Base-by-base conservation (phyloP, 2,113 vertebrate genomes). In the Etheostoma spectabile region DNA sequence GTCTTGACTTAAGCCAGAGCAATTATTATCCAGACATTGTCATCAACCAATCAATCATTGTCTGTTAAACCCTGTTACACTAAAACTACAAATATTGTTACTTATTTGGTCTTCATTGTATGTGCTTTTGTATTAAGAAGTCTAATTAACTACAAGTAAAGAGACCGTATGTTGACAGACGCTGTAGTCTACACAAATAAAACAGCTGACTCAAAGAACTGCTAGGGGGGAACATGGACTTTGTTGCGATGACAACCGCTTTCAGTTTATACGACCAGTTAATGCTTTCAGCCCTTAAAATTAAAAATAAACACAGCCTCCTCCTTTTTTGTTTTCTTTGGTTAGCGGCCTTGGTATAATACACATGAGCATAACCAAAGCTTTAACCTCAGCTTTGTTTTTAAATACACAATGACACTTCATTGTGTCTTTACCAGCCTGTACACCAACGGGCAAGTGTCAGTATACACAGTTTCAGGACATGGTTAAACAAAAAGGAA, bases 181-280 rank as follows among this genome's bases (percentile, higher is more conserved):
- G 0, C 46, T 1, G 19, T 11, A 7, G 4, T 5, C 14, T 21
- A 38, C 18, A 55, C 18, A 22, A 52, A 73, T 42, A 11, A 62
- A 79, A 64, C 49, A 68, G n/a, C 60, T 46, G 60, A 33, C 46
- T 61, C 18, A 69, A 3, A 2, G 15, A 66, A 71, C 18, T 12
- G 71, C 19, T 27, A 38, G 8, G 3, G n/a, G 15, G 16, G 11
- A 59, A 27, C 59, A 16, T 5, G 2, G 63, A 82, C 69, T 53
- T 18, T 18, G 46, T 45, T 87, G 67, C 15, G 42, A 75, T 1
- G 30, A 69, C 67, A 85, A 63, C 12, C 1, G 4, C 46, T 86
- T 89, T 65, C 79, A 75, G 61, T 89, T 86, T 92, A 72, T n/a
- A 46, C 1, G 46, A n/a, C 2, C 12, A 24, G 51, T 64, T 22